Conservation (phyloP, 2,113 vertebrate genomes). For the Ameiurus melas region DNA sequence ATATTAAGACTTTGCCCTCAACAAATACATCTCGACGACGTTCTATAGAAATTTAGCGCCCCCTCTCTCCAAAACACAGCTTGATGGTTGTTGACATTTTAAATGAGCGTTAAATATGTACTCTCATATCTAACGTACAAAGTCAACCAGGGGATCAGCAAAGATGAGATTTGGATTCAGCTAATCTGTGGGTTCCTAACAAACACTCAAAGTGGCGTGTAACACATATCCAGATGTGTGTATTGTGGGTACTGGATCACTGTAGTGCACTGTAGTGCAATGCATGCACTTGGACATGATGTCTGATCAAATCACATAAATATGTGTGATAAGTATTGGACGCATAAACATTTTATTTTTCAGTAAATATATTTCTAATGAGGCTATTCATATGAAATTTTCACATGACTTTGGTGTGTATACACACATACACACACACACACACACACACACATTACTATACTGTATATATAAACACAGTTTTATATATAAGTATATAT, state of each 20-base stretch:
- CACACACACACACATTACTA: too few species aligned
- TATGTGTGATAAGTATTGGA: not conserved
- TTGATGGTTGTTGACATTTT: not conserved
- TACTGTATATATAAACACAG: too few species aligned
- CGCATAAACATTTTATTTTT: too few species aligned
- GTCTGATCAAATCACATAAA: constrained; percentile 61
- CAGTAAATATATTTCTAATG: too few species aligned
- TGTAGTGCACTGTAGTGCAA: not conserved
- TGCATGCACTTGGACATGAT: not conserved
- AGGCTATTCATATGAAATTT: too few species aligned
- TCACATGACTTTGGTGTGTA: too few species aligned
- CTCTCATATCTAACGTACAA: not conserved
- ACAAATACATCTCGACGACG: not conserved
- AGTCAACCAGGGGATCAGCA: not conserved
- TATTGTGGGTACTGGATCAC: not conserved
- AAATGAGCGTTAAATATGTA: not conserved
- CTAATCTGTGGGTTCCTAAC: not conserved
- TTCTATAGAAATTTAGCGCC: not conserved
- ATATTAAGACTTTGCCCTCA: not conserved
- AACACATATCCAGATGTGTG: not conserved
- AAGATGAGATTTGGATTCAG: not conserved
- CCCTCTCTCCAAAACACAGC: not conserved
- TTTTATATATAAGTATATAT: not conserved
- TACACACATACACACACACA: too few species aligned
- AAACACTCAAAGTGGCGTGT: too few species aligned